Evolutionary conservation across 2,113 vertebrate genomes (phyloP).

Genomic region (Capreolus pygargus): DNA sequence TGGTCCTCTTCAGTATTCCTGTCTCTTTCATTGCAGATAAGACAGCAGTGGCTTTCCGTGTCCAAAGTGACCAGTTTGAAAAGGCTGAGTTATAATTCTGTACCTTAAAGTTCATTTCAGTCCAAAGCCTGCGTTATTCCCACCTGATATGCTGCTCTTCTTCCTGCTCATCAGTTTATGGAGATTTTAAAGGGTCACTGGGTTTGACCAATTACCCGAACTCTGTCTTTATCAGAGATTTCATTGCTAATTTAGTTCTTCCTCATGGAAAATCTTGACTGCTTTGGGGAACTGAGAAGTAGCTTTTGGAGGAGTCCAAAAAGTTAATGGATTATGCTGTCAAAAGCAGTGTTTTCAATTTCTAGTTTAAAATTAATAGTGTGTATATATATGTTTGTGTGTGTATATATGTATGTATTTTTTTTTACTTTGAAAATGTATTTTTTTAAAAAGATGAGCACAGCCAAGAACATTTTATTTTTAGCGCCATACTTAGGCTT

Average conservation of each 20-base stretch:
- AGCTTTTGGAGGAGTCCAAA: background rate
- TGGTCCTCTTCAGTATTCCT: background rate
- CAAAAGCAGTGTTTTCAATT: background rate
- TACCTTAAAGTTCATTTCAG: background rate
- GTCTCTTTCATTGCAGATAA: background rate
- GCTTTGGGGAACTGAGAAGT: background rate
- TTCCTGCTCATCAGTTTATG: background rate
- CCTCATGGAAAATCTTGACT: background rate
- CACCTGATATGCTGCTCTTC: background rate
- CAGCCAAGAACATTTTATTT: background rate
- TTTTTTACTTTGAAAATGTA: background rate
- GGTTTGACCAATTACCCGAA: background rate
- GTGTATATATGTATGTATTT: background rate
- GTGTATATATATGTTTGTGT: accelerated
- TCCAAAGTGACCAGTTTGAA: background rate
- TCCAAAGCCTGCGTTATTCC: background rate
- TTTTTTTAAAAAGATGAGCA: background rate
- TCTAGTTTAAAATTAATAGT: slow-evolving; percentile 14
- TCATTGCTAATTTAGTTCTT: background rate
- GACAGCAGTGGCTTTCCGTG: background rate
- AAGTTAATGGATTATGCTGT: background rate
- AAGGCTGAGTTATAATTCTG: background rate
- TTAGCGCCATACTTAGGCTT: background rate
- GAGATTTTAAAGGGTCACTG: background rate
- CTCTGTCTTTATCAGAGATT: background rate